Evolutionary conservation across 2,888 invertebrate genomes (phyloP).

Genomic region (Mimumesa dahlbomi): DNA sequence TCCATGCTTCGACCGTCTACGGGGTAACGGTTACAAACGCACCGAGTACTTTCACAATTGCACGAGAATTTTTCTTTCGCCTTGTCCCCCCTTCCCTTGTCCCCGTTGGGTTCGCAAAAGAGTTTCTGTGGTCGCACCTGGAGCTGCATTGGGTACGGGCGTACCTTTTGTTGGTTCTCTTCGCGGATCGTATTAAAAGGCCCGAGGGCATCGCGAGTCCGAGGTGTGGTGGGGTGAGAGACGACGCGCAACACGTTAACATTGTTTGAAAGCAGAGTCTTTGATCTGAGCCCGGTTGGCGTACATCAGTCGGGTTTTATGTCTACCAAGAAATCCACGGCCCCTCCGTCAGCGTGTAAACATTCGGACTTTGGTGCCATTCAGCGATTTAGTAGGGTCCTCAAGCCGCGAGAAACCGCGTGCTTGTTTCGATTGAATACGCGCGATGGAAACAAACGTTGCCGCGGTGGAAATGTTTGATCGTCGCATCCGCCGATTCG

Average conservation of each 20-base stretch:
- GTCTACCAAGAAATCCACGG: constrained; percentile 70
- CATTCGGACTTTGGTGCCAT: constrained; percentile 64
- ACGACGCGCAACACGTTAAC: constrained; percentile 68
- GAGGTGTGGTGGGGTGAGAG: constrained; percentile 13
- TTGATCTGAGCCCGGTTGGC: constrained; percentile 77
- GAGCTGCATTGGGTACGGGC: constrained; percentile 25
- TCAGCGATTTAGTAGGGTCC: constrained; percentile 65
- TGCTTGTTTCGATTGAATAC: constrained; percentile 47
- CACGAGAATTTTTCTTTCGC: background rate
- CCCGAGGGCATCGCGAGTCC: constrained; percentile 55
- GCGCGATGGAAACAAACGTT: constrained; percentile 42
- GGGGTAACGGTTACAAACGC: no score
- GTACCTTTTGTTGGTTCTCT: constrained; percentile 35
- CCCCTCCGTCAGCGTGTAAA: constrained; percentile 58
- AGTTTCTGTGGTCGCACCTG: constrained; percentile 33
- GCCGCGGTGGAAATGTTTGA: constrained; percentile 24
- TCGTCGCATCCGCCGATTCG: constrained; percentile 10
- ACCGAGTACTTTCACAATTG: background rate
- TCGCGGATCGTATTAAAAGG: constrained; percentile 64
- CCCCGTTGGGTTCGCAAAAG: no score
- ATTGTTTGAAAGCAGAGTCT: constrained; percentile 80
- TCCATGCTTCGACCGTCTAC: no score
- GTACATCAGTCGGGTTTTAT: constrained; percentile 77
- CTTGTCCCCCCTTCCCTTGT: no score
- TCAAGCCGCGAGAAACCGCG: constrained; percentile 38